These are phyloP conservation scores for Drosophila atroscutellata DNA, from an alignment of 2,888 invertebrate genomes.

Conservation along the genomic window DNA sequence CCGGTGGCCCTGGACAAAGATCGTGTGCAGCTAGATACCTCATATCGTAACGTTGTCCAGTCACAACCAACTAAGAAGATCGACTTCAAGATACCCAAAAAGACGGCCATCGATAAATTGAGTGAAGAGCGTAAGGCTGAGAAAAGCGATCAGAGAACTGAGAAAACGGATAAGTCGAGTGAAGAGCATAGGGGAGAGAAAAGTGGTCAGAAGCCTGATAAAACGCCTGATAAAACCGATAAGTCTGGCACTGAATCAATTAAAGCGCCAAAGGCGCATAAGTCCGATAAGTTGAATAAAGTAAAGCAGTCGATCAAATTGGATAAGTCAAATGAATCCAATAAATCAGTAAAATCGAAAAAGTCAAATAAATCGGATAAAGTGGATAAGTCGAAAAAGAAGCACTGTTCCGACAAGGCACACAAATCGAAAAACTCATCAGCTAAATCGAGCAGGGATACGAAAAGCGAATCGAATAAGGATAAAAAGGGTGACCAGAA, in stretches of 20 bases:
- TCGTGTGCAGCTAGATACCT: constrained; percentile 74
- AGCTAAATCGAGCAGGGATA: constrained; percentile 10
- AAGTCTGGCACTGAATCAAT: background rate
- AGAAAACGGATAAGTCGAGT: constrained; percentile 10
- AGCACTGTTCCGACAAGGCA: background rate
- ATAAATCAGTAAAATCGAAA: background rate
- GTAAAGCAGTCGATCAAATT: background rate
- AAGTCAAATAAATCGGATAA: background rate
- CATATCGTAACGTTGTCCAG: constrained; percentile 71
- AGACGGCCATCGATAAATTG: constrained; percentile 3
- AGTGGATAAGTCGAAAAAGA: background rate
- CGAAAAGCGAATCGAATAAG: background rate
- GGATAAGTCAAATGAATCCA: constrained; percentile 5
- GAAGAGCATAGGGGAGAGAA: constrained; percentile 12
- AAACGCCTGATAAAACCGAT: constrained; percentile 11
- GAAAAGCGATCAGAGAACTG: constrained; percentile 10
- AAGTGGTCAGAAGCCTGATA: constrained; percentile 16
- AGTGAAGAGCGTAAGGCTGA: constrained; percentile 12
- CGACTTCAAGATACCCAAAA: constrained; percentile 82
- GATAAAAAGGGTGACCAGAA: constrained; percentile 15
- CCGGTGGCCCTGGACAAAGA: background rate
- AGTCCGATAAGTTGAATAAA: constrained; percentile 6
- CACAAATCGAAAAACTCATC: background rate
- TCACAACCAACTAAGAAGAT: constrained; percentile 50
- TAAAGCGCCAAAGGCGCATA: background rate